Percentiles rank a stretch among this genome's conserved stretches.
Conservation (phyloP, 2,797 vertebrate species). For the Percopsis omiscomaycus region DNA sequence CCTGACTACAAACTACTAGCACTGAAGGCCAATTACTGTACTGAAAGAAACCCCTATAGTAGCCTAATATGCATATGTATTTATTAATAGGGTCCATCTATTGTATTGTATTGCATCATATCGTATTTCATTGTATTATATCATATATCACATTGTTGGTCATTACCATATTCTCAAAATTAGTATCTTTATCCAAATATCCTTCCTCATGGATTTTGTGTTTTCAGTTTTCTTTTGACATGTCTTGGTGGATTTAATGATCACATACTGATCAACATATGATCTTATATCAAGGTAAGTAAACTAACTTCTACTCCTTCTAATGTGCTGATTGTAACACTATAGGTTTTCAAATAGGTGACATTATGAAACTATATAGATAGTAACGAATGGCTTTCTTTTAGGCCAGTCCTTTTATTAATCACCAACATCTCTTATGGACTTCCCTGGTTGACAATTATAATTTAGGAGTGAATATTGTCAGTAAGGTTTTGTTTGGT, state of each 20-base stretch:
- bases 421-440: neutral
- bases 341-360: too few species aligned
- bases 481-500: slow-evolving; percentile 5
- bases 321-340: too few species aligned
- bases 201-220: too few species aligned
- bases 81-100: too few species aligned
- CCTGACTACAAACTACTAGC: neutral
- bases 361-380: too few species aligned
- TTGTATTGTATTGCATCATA: neutral
- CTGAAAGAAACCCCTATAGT: slow-evolving; percentile 3
- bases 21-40: neutral
- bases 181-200: too few species aligned
- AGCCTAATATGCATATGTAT: neutral
- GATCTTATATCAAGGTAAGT: too few species aligned
- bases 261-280: too few species aligned
- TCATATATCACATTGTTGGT: neutral
- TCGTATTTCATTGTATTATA: neutral
- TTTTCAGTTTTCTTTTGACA: too few species aligned
- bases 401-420: neutral
- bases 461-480: neutral
- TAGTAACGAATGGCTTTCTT: neutral
- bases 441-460: neutral
- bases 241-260: too few species aligned
- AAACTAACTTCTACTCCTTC: too few species aligned
- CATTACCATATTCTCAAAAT: neutral